These are phyloP conservation scores for Hydrozoanthus gracilis DNA, from an alignment of 92 coral and sea anemone species.

Conservation along the genomic window DNA sequence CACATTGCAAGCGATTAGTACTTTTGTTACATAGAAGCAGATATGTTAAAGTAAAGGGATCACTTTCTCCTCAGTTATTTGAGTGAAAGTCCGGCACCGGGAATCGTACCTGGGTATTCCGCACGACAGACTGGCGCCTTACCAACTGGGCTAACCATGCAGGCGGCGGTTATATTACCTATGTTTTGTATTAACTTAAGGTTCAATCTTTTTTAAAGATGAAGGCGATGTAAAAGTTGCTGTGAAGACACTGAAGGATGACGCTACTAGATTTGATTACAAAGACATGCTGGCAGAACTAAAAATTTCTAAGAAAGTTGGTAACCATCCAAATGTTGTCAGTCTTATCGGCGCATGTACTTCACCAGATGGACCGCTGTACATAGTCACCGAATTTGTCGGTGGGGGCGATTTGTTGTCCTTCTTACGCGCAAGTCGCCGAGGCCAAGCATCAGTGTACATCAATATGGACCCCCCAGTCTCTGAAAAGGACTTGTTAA, in stretches of 20 bases:
- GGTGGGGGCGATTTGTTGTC: slow-evolving; percentile 39
- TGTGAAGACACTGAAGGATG: slow-evolving; percentile 35
- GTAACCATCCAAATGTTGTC: slow-evolving; percentile 30
- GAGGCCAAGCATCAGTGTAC: slow-evolving; percentile 12
- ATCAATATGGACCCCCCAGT: slow-evolving; percentile 27
- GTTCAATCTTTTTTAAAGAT: background rate
- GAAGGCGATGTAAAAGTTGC: slow-evolving; percentile 30
- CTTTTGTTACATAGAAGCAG: too few species aligned
- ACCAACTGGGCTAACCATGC: too few species aligned
- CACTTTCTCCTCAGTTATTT: too few species aligned
- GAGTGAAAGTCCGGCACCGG: too few species aligned
- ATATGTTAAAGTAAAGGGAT: too few species aligned
- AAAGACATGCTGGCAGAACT: slow-evolving; percentile 38
- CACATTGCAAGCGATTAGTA: too few species aligned
- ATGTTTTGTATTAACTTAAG: background rate
- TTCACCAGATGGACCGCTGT: slow-evolving; percentile 43
- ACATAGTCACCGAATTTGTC: slow-evolving; percentile 37
- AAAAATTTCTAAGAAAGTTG: slow-evolving; percentile 36
- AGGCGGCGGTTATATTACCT: too few species aligned
- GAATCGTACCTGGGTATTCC: too few species aligned
- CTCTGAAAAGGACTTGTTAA: slow-evolving; percentile 20
- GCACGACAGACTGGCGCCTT: too few species aligned
- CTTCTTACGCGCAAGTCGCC: slow-evolving; percentile 33
- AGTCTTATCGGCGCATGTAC: slow-evolving; percentile 41
- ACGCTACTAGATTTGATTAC: slow-evolving; percentile 38